These are phyloP conservation scores for Corythornis madagascariensis DNA, from an alignment of 2,113 vertebrate genomes.

Conservation along the genomic window DNA sequence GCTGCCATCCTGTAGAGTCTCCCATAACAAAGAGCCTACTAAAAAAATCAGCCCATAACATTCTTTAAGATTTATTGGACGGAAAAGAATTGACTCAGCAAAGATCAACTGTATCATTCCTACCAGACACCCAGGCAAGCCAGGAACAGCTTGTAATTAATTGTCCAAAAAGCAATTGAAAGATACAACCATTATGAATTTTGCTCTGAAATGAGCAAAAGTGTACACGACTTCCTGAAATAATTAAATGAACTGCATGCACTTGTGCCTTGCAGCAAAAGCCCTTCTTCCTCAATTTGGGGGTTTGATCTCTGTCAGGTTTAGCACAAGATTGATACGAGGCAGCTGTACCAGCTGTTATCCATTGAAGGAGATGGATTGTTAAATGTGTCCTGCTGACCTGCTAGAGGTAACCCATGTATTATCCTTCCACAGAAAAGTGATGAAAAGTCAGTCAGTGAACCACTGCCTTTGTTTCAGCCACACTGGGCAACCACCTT, in stretches of 20 bases:
- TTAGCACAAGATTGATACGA: not conserved
- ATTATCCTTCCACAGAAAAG: not conserved
- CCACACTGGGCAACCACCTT: not conserved
- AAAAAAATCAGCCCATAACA: not conserved
- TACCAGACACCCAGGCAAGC: not conserved
- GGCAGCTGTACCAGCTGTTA: constrained; percentile 19
- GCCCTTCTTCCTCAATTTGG: not conserved
- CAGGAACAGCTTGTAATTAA: constrained; percentile 20
- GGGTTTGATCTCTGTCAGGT: not conserved
- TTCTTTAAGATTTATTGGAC: constrained; percentile 11
- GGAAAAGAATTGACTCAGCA: not conserved
- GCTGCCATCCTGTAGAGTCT: not conserved
- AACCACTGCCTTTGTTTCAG: not conserved
- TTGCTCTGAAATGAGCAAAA: not conserved
- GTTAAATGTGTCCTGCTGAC: not conserved
- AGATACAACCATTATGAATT: not conserved
- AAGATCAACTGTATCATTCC: not conserved
- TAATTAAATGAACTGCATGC: not conserved
- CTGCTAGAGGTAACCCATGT: not conserved
- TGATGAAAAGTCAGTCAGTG: not conserved
- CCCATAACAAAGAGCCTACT: not conserved
- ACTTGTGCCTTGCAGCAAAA: constrained; percentile 3
- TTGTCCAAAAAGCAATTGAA: constrained; percentile 1
- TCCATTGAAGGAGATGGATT: not conserved
- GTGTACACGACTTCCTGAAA: not conserved